A percentile compares a stretch with the other conserved stretches of the same genome.
Conservation (phyloP, 2,797 vertebrate species). For the Tapirus indicus region DNA sequence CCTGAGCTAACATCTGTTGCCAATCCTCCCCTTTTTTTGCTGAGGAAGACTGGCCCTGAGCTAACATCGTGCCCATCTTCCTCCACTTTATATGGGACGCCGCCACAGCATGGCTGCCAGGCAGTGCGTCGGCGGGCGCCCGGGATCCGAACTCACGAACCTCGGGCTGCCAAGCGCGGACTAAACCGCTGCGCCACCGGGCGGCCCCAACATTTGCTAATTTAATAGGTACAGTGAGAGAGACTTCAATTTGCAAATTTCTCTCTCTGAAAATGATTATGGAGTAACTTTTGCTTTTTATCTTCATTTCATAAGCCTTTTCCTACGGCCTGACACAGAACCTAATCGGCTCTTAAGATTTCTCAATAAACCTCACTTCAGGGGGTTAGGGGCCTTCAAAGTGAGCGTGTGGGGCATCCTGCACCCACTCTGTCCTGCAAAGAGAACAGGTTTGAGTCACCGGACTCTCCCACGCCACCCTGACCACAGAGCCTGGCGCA, state of each 20-base stretch:
- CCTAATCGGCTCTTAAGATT: neutral
- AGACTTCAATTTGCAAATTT: conserved; percentile 5
- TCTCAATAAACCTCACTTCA: neutral
- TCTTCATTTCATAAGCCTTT: conserved; percentile 44
- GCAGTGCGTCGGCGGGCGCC: no score
- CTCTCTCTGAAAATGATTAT: neutral
- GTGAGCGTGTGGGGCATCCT: rapidly evolving
- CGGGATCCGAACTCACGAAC: no score
- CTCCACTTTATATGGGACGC: no score
- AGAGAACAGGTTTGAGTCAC: no score
- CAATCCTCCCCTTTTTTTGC: no score
- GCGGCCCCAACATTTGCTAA: neutral
- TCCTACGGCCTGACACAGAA: neutral
- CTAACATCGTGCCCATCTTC: no score
- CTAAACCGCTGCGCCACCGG: no score
- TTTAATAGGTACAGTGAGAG: conserved; percentile 10
- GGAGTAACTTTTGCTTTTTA: neutral
- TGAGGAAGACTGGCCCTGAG: no score
- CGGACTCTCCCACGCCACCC: neutral
- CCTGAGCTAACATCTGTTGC: no score
- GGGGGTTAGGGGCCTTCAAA: neutral
- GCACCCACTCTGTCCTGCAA: neutral
- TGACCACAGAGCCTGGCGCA: rapidly evolving
- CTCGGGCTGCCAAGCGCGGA: no score
- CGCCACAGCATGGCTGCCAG: no score